phyloP scores from a whole-genome alignment of 2,797 vertebrate species.

The Anomalospiza imberbis region DNA sequence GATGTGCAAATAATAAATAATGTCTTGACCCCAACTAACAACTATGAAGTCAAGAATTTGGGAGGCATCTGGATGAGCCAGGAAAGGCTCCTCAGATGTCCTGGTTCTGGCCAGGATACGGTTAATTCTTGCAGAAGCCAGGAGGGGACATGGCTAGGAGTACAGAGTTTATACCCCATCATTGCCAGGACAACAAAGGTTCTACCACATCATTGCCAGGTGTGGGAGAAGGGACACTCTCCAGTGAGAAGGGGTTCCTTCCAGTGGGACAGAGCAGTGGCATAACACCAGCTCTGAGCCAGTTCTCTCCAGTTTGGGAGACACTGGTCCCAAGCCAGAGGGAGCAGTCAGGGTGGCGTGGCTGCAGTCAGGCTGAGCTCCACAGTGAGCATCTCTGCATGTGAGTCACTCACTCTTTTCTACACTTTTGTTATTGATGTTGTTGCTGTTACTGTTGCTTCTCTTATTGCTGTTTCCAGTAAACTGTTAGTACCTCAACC shows the following conservation, averaged over 20 bases:
- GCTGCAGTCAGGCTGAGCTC: background rate
- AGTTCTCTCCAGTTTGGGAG: background rate
- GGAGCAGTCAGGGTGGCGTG: rapidly evolving
- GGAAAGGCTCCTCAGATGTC: background rate
- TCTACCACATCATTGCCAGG: background rate
- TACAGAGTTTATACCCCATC: background rate
- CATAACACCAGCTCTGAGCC: background rate
- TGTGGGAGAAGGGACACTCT: background rate
- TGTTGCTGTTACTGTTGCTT: background rate
- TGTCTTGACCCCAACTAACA: background rate
- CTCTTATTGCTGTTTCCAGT: background rate
- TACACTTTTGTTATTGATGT: background rate
- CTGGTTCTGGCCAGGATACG: background rate
- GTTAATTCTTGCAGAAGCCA: background rate
- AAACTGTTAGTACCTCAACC: background rate
- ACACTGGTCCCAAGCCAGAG: rapidly evolving
- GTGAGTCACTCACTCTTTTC: background rate
- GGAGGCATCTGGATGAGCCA: background rate
- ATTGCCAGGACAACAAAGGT: background rate
- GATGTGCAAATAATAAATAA: background rate
- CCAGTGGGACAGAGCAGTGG: rapidly evolving
- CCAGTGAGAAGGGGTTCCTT: background rate
- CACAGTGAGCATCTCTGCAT: background rate
- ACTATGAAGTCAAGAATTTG: background rate
- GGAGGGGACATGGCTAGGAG: background rate